Conservation (phyloP, 2,797 vertebrate genomes). For the Chromis chromis region DNA sequence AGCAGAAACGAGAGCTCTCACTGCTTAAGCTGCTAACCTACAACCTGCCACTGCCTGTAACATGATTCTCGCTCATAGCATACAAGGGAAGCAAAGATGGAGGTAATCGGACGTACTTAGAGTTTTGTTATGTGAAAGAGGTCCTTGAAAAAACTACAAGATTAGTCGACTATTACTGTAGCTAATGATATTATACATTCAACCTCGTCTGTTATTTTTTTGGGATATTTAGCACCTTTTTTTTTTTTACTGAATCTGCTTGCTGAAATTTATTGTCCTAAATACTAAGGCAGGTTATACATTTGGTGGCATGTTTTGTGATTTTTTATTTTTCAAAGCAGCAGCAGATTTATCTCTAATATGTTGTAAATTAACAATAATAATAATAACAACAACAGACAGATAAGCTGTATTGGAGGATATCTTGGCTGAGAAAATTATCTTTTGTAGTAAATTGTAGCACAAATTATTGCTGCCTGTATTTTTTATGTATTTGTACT, state of each 20-base stretch:
- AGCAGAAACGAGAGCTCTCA: conserved; percentile 61
- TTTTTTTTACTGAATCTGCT: not conserved
- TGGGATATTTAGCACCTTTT: conserved; percentile 12
- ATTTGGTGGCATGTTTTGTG: not conserved
- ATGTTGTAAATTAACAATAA: not conserved
- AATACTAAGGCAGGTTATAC: no score
- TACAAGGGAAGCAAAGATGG: conserved; percentile 38
- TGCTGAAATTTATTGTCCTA: not conserved
- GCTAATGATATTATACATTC: conserved; percentile 40
- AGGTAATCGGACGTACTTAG: conserved; percentile 52
- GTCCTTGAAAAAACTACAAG: conserved; percentile 29
- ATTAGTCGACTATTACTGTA: conserved; percentile 48
- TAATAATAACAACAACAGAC: not conserved
- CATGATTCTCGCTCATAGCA: conserved; percentile 51
- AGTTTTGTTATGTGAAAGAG: conserved; percentile 51
- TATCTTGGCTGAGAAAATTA: not conserved
- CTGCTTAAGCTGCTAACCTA: conserved; percentile 56
- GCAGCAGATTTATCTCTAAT: not conserved
- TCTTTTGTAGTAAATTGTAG: no score
- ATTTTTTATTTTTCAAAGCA: not conserved
- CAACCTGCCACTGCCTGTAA: conserved; percentile 55
- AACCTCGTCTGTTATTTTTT: conserved; percentile 32
- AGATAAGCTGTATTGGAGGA: not conserved
- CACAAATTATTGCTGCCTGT: not conserved
- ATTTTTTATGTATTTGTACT: not conserved